Evolutionary conservation across 2,797 vertebrate species (phyloP).

Genomic region (Clarias laeviceps): DNA sequence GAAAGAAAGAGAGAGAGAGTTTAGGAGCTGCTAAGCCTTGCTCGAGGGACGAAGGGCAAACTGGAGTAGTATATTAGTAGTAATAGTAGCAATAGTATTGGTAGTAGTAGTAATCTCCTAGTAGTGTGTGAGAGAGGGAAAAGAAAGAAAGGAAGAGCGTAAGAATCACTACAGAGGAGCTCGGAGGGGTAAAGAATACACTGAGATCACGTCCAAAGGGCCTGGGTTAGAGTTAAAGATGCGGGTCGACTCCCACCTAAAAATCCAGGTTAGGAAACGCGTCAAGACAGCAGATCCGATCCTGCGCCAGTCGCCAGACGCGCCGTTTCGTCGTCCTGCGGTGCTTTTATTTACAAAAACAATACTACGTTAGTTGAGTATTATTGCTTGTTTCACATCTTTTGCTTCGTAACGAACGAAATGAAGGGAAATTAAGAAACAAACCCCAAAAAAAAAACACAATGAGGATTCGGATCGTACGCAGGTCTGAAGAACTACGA

Average conservation of each 20-base stretch:
- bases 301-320: background rate
- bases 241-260: conserved; percentile 44
- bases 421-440: background rate
- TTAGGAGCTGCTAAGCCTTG: conserved; percentile 74
- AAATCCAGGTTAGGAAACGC: conserved; percentile 27
- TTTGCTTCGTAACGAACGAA: background rate
- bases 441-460: background rate
- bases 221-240: conserved; percentile 66
- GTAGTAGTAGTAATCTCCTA: conserved; percentile 55
- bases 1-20: conserved; percentile 49
- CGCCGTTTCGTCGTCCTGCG: conserved; percentile 38
- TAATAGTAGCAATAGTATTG: conserved; percentile 53
- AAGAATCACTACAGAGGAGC: conserved; percentile 60
- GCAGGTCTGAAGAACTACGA: conserved; percentile 19
- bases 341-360: conserved; percentile 60
- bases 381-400: conserved; percentile 60
- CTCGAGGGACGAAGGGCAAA: conserved; percentile 58
- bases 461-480: conserved; percentile 18
- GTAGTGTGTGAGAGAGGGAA: conserved; percentile 52
- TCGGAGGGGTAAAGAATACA: conserved; percentile 55
- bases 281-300: conserved; percentile 23
- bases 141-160: conserved; percentile 46
- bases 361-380: conserved; percentile 57
- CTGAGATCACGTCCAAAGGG: conserved; percentile 58
- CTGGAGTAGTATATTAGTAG: conserved; percentile 55